Conservation (phyloP, 2,113 vertebrate species). For the Rhea americana region DNA sequence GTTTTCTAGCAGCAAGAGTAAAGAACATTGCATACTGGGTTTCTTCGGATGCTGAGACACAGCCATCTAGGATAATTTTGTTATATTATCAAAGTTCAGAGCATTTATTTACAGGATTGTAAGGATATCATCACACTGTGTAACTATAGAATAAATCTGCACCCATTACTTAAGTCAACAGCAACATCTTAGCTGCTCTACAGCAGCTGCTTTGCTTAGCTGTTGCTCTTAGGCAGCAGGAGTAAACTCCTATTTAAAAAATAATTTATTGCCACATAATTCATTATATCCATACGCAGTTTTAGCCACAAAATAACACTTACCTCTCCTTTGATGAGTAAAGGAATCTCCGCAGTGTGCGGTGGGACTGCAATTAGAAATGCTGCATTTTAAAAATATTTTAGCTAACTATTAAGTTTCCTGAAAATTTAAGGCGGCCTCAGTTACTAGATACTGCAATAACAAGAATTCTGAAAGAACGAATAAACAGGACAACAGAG, state of each 20-base stretch:
- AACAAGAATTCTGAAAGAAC: rapidly evolving
- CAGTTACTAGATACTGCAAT: rapidly evolving
- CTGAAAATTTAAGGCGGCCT: rapidly evolving
- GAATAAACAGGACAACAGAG: rapidly evolving
- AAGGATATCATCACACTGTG: rapidly evolving
- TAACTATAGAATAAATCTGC: rapidly evolving
- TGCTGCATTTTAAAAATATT: rapidly evolving
- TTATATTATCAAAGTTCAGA: neutral
- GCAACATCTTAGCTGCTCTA: rapidly evolving
- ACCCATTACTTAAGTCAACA: neutral
- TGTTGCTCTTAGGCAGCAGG: neutral
- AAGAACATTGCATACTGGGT: no score
- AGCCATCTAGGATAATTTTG: rapidly evolving
- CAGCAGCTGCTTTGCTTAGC: no score
- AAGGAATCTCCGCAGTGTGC: neutral
- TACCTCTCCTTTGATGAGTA: rapidly evolving
- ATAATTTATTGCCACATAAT: rapidly evolving
- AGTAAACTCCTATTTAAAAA: rapidly evolving
- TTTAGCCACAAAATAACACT: neutral
- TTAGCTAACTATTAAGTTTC: rapidly evolving
- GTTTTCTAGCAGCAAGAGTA: neutral
- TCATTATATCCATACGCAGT: rapidly evolving
- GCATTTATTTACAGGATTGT: rapidly evolving
- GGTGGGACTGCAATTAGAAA: neutral
- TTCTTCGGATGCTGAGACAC: no score